Evolutionary conservation across 2,113 vertebrate genomes (phyloP).

Genomic region (Larimichthys crocea): DNA sequence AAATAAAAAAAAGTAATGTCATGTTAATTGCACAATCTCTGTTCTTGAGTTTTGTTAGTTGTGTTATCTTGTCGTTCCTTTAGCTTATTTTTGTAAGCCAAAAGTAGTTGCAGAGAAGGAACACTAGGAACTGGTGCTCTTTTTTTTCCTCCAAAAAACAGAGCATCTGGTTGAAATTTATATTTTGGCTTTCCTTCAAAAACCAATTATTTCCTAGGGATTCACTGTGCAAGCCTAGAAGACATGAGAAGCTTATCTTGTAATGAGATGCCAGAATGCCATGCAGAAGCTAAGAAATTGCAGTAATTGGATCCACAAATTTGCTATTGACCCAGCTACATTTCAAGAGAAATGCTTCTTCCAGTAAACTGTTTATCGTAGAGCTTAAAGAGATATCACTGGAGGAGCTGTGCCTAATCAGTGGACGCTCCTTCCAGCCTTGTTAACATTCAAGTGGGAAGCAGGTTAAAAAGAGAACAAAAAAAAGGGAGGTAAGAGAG

Average conservation of each 20-base stretch:
- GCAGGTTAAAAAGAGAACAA: background rate
- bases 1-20: conserved; percentile 11
- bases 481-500: background rate
- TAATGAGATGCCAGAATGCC: conserved; percentile 43
- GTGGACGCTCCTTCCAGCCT: conserved; percentile 38
- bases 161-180: conserved; percentile 46
- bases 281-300: conserved; percentile 48
- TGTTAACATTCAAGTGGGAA: conserved; percentile 64
- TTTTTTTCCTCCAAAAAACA: conserved; percentile 12
- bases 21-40: conserved; percentile 33
- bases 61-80: background rate
- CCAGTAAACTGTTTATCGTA: conserved; percentile 52
- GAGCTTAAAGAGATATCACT: conserved; percentile 32
- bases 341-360: conserved; percentile 40
- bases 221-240: conserved; percentile 16
- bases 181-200: conserved; percentile 48
- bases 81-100: background rate
- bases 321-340: conserved; percentile 20
- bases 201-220: conserved; percentile 61
- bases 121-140: background rate
- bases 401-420: conserved; percentile 50
- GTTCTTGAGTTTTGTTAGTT: background rate
- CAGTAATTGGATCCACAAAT: conserved; percentile 51
- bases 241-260: conserved; percentile 49
- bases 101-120: conserved; percentile 4